These are phyloP conservation scores for Indicator indicator DNA, from an alignment of 2,113 vertebrate genomes.

Conservation along the genomic window DNA sequence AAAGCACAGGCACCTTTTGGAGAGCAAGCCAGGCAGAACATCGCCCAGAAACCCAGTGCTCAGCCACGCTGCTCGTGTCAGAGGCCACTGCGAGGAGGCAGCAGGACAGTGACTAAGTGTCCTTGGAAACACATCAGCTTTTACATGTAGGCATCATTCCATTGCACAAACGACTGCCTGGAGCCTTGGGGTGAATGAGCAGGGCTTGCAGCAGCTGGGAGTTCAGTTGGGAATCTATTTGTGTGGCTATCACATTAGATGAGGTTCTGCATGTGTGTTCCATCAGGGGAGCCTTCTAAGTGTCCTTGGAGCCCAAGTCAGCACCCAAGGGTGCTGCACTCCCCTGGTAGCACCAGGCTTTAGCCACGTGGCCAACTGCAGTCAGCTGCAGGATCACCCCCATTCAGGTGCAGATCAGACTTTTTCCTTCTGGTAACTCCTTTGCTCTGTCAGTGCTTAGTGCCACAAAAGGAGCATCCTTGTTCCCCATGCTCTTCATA, in stretches of 20 bases:
- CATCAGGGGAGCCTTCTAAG: slow-evolving; percentile 54
- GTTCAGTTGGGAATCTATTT: neutral
- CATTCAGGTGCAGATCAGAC: neutral
- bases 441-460: neutral
- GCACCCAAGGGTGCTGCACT: fast-evolving
- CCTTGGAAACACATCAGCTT: slow-evolving; percentile 45
- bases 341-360: neutral
- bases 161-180: slow-evolving; percentile 59
- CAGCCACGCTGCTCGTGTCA: no score
- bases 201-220: slow-evolving; percentile 32
- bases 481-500: neutral
- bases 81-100: neutral
- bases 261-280: slow-evolving; percentile 22
- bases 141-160: slow-evolving; percentile 14
- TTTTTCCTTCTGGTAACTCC: neutral
- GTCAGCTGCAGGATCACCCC: neutral
- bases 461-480: slow-evolving; percentile 5
- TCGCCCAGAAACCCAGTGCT: neutral
- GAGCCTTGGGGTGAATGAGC: neutral
- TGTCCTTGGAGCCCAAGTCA: slow-evolving; percentile 17
- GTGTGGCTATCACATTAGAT: neutral
- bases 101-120: slow-evolving; percentile 22
- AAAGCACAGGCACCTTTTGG: slow-evolving; percentile 28
- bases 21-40: neutral
- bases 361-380: neutral